phyloP scores from a whole-genome alignment of 64 coral and sea anemone species.

The Montipora cactus region DNA sequence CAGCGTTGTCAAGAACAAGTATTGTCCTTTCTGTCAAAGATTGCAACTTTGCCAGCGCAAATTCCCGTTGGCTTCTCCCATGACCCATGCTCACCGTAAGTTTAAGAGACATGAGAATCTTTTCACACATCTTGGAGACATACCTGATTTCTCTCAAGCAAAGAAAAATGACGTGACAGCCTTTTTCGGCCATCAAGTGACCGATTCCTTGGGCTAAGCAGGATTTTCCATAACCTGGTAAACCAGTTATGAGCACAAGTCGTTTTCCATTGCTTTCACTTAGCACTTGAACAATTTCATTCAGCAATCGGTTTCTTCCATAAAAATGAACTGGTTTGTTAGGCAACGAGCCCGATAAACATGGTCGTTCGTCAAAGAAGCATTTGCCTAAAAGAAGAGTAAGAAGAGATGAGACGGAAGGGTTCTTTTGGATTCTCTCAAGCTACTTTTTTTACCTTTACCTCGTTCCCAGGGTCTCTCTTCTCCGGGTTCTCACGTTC shows the following conservation, averaged over 20 bases:
- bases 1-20: slow-evolving; percentile 29
- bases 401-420: background rate
- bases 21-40: background rate
- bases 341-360: background rate
- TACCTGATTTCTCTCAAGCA: slow-evolving; percentile 24
- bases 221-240: slow-evolving; percentile 54
- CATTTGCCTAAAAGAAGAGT: background rate
- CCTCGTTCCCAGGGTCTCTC: too few relatives aligned
- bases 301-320: background rate
- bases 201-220: slow-evolving; percentile 27
- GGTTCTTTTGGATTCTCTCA: too few relatives aligned
- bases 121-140: slow-evolving; percentile 6
- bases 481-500: too few relatives aligned
- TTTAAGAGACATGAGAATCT: background rate
- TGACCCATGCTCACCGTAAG: background rate
- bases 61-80: background rate
- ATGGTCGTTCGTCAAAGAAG: background rate
- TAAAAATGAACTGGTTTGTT: slow-evolving; percentile 28
- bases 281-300: background rate
- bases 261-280: slow-evolving; percentile 6
- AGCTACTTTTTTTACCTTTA: too few relatives aligned
- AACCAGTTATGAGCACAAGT: slow-evolving; percentile 18
- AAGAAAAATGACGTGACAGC: slow-evolving; percentile 11
- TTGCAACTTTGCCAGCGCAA: background rate
- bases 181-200: slow-evolving; percentile 14